phyloP scores from a whole-genome alignment of 1,140 invertebrate genomes.

The Drosophila baimaii region DNA sequence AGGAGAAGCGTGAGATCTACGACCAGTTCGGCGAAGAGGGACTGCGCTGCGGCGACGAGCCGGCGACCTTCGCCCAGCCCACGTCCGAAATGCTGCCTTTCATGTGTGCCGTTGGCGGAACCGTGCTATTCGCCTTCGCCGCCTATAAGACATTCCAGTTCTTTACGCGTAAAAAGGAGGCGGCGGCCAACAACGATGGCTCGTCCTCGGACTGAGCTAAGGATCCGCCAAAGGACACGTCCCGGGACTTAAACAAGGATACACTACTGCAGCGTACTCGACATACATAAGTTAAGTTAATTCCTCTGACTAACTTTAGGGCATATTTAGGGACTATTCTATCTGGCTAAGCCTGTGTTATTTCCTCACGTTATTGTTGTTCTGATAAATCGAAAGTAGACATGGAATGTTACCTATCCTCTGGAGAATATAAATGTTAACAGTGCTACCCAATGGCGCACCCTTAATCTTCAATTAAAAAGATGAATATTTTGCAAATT shows the following conservation, averaged over 20 bases:
- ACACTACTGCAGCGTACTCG: not conserved
- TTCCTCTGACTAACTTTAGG: not conserved
- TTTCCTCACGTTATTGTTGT: not conserved
- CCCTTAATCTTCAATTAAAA: not conserved
- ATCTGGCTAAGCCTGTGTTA: constrained; percentile 2
- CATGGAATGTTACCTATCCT: not conserved
- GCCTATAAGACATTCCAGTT: constrained; percentile 68
- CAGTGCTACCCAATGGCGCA: not conserved
- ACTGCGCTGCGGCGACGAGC: constrained; percentile 22
- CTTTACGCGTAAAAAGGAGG: constrained; percentile 58
- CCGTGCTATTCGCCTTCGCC: constrained; percentile 64
- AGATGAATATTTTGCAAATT: too few species aligned
- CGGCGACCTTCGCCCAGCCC: constrained; percentile 37
- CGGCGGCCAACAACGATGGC: constrained; percentile 22
- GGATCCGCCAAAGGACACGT: not conserved
- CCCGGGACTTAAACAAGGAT: too few species aligned
- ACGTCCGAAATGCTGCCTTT: constrained; percentile 63
- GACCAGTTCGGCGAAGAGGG: constrained; percentile 60
- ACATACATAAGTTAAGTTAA: not conserved
- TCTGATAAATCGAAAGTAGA: not conserved
- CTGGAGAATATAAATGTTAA: not conserved
- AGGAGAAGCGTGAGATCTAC: constrained; percentile 64
- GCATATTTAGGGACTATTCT: not conserved
- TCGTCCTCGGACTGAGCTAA: constrained; percentile 48
- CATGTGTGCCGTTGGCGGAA: constrained; percentile 65